phyloP scores from a whole-genome alignment of 1,140 invertebrate genomes.

The Procambarus virginalis region DNA sequence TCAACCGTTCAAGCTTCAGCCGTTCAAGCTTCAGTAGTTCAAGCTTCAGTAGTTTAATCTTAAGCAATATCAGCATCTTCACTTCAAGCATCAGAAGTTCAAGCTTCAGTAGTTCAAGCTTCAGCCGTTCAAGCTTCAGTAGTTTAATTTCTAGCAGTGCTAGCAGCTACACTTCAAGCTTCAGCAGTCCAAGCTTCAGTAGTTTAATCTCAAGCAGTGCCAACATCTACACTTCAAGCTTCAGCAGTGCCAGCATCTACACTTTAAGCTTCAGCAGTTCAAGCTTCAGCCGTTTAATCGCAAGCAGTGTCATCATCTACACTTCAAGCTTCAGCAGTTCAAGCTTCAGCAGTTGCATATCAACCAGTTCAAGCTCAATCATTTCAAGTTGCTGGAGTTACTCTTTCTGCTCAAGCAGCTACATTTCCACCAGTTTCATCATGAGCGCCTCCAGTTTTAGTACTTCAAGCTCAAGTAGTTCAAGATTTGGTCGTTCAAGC shows the following conservation, averaged over 20 bases:
- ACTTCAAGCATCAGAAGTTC: not conserved
- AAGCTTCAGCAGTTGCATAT: not conserved
- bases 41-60: not conserved
- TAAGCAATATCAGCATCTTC: not conserved
- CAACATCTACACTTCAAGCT: not conserved
- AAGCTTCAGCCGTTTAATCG: not conserved
- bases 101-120: slow-evolving; percentile 2
- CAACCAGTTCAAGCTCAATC: not conserved
- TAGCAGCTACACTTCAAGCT: not conserved
- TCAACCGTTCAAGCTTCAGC: not conserved
- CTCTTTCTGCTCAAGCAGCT: not conserved
- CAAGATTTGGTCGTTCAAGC: slow-evolving; percentile 7
- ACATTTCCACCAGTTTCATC: not conserved
- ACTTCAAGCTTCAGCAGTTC: not conserved
- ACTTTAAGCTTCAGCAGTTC: not conserved
- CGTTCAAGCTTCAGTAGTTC: not conserved
- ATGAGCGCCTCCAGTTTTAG: not conserved
- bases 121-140: slow-evolving; percentile 2
- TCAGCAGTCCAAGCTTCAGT: not conserved
- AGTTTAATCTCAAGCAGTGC: slow-evolving; percentile 4
- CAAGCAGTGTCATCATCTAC: not conserved
- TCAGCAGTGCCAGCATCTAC: not conserved
- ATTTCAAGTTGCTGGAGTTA: not conserved
- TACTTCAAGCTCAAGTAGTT: slow-evolving; percentile 19
- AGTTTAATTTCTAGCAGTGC: not conserved